Evolutionary conservation across 2,888 invertebrate species (phyloP).

Genomic region (Spilosoma lubricipeda): DNA sequence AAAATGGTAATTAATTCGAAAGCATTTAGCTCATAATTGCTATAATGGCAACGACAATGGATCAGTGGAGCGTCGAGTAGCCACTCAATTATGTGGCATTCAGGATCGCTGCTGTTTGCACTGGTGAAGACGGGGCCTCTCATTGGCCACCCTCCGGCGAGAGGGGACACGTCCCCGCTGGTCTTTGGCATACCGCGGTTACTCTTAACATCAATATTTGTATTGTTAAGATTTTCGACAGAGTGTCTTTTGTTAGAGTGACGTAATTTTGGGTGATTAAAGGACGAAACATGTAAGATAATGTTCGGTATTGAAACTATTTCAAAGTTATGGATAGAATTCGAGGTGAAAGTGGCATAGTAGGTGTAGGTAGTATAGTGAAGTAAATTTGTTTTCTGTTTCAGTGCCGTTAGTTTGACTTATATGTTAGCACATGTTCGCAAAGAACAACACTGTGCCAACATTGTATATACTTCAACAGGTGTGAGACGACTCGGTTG

Average conservation of each 20-base stretch:
- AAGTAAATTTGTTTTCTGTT: too few relatives aligned
- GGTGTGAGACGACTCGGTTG: too few relatives aligned
- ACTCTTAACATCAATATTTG: slow-evolving; percentile 54
- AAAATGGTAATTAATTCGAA: slow-evolving; percentile 75
- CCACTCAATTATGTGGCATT: slow-evolving; percentile 81
- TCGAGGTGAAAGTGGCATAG: too few relatives aligned
- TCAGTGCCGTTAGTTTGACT: too few relatives aligned
- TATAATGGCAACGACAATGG: slow-evolving; percentile 78
- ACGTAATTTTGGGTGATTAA: neutral
- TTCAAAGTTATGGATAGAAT: neutral
- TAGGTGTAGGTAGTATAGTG: too few relatives aligned
- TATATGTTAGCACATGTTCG: too few relatives aligned
- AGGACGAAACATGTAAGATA: neutral
- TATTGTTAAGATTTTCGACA: slow-evolving; percentile 52
- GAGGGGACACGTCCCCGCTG: slow-evolving; percentile 60
- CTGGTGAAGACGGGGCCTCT: slow-evolving; percentile 70
- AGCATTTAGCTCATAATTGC: slow-evolving; percentile 80
- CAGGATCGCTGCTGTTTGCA: slow-evolving; percentile 76
- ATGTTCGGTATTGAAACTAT: neutral
- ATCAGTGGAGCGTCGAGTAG: slow-evolving; percentile 65
- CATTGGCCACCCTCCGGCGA: slow-evolving; percentile 69
- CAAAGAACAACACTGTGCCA: too few relatives aligned
- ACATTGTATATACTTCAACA: too few relatives aligned
- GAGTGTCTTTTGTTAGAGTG: slow-evolving; percentile 9
- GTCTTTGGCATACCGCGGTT: slow-evolving; percentile 54